Evolutionary conservation across 1,140 invertebrate genomes (phyloP).

Genomic region (Apocrypta bakeri): DNA sequence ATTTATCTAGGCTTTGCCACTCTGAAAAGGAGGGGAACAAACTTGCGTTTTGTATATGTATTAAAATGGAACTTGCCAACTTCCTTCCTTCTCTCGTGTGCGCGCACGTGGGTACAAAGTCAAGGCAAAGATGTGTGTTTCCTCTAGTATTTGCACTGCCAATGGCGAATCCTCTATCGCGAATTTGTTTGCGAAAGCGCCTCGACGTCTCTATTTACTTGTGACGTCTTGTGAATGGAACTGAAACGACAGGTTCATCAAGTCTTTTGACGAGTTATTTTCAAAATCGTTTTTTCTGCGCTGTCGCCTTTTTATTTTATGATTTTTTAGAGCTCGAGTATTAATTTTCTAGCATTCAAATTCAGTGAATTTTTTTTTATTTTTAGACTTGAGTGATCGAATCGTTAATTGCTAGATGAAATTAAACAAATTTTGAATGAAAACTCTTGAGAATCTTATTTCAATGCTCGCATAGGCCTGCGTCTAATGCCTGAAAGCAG

Average conservation of each 20-base stretch:
- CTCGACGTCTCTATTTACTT: background rate
- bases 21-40: background rate
- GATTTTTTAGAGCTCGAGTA: too few species aligned
- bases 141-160: background rate
- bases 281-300: background rate
- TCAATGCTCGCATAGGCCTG: too few species aligned
- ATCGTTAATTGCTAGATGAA: too few species aligned
- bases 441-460: too few species aligned
- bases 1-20: slow-evolving; percentile 49
- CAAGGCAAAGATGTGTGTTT: background rate
- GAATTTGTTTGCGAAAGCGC: background rate
- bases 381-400: too few species aligned
- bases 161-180: background rate
- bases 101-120: background rate
- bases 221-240: background rate
- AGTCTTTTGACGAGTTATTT: background rate
- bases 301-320: too few species aligned
- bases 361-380: too few species aligned
- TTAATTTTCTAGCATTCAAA: too few species aligned
- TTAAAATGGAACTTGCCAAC: background rate
- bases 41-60: background rate
- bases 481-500: too few species aligned
- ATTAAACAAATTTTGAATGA: too few species aligned
- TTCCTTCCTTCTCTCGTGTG: background rate
- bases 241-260: background rate